Evolutionary conservation across 2,113 vertebrate genomes (phyloP), one percentile per base, ranked within the genome.

Genomic region (Oplegnathus fasciatus): DNA sequence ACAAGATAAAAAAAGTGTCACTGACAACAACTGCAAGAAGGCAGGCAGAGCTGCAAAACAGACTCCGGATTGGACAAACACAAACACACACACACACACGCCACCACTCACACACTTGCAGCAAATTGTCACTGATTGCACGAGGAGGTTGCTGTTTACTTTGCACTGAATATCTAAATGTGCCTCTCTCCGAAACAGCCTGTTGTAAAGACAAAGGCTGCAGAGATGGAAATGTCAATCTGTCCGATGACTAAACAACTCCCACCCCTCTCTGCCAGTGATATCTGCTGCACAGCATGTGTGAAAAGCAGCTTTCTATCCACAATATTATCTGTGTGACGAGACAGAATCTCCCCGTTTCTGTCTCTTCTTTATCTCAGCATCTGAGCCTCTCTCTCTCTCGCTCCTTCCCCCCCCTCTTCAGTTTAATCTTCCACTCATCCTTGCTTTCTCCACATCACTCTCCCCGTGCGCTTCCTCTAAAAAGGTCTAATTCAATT

Each of bases 211-310:
- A 88, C 83, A 90, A 91, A 86, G 67, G 72, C 78, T 62, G 60
- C 77, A 88, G 80, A 89, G 80, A 87, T 83, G 86, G 80, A 91
- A 87, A 88, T 65, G 80, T 89, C 88, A 83, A 79, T 89, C 80
- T 84, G 65, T 54, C 57, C 30, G 13, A 87, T 76, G 82, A 90
- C 83, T 85, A 70, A 78, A 84, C 52, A 71, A 57, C 88, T 83
- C 66, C 44, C 80, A 65, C 44, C 77, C 74, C 44, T 75, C 73
- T 84, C 70, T 24, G 69, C 64, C 26, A 61, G 28, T 1, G 61
- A 75, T 73, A 65, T 87, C 46, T 86, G 75, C 80, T 44, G 86
- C 71, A 40, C 40, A 34, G 70, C 66, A 40, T 54, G 75, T 44
- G 58, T 66, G 54, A 83, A 75, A 81, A 14, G 60, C 20, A 7